Evolutionary conservation across 1,140 invertebrate genomes (phyloP), one percentile per base, ranked within the genome.

Genomic region (Drosophila trapezifrons): DNA sequence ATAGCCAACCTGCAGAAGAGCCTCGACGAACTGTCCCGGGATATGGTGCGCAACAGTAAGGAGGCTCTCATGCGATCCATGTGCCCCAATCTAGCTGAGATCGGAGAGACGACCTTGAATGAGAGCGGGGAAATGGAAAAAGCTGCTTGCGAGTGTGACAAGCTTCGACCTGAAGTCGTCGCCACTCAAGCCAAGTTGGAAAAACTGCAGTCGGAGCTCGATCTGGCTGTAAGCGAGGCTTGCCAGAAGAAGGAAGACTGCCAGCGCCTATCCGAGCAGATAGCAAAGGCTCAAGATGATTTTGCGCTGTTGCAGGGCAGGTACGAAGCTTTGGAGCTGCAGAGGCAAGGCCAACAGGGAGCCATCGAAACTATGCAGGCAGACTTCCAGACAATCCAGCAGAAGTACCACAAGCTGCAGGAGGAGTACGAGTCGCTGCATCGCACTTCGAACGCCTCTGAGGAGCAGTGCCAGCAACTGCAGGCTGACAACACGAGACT

Each of bases 1-100:
- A 76, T 85, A 6, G 59, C 52, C 0, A 58, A 47, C 8, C 29
- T 90, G 13, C 70, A 90, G 52, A 77, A 76, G 27, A 69, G 54
- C 3, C 60, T 91, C 18, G 70, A 89, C 0, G 67, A 62, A 6
- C 46, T 65, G 4, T 67, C 69, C 1, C 60, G 22, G 8, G 78
- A 72, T 49, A 38, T 74, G n/a, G 20, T 69, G 27, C 57, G 65
- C 6, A 90, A 91, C 38, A 80, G 77, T 32, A 89, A 91, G 46
- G 81, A 91, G 20, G 79, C 75, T 27, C 58, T 59, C 2, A 78
- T 89, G 78, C 78, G 76, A 12, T 82, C 82, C 59, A 60, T 85
- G 27, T 80, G 62, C 35, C 70, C 55, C 29, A 52, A 37, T 37
- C 13, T n/a, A 20, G 51, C 1, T 1, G 49, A 12, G 3, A 15